Evolutionary conservation across 2,113 vertebrate species (phyloP).

Genomic region (Ivindomyrus marchei): DNA sequence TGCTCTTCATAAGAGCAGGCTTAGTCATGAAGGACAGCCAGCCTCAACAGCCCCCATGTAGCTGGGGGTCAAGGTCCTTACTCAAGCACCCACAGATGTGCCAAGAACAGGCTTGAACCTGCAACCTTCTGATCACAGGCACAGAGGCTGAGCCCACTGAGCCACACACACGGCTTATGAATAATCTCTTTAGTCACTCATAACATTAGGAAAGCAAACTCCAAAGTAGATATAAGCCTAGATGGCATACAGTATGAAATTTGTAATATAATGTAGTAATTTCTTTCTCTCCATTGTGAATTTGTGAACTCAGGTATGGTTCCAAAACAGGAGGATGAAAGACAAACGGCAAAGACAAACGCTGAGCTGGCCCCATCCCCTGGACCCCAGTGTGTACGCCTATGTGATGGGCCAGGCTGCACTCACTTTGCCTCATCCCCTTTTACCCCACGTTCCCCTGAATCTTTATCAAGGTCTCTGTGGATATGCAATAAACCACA

Average conservation of each 20-base stretch:
- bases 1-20: background rate
- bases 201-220: background rate
- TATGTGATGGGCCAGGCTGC: conserved; percentile 52
- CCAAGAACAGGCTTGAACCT: background rate
- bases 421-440: conserved; percentile 37
- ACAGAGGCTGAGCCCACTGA: background rate
- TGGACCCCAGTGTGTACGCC: conserved; percentile 48
- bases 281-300: background rate
- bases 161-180: background rate
- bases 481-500: conserved; percentile 28
- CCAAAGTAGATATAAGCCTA: background rate
- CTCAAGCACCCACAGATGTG: background rate
- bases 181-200: background rate
- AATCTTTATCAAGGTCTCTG: conserved; percentile 43
- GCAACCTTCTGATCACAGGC: background rate
- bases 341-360: conserved; percentile 56
- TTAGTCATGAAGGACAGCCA: background rate
- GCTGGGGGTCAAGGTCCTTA: background rate
- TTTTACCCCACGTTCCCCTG: conserved; percentile 44
- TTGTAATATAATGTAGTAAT: background rate
- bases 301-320: conserved; percentile 44
- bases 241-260: background rate
- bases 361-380: conserved; percentile 46
- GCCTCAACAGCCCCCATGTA: background rate
- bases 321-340: conserved; percentile 65